Base-by-base conservation (phyloP, 1,140 invertebrate species). In the Pseudobourletiella spinata region DNA sequence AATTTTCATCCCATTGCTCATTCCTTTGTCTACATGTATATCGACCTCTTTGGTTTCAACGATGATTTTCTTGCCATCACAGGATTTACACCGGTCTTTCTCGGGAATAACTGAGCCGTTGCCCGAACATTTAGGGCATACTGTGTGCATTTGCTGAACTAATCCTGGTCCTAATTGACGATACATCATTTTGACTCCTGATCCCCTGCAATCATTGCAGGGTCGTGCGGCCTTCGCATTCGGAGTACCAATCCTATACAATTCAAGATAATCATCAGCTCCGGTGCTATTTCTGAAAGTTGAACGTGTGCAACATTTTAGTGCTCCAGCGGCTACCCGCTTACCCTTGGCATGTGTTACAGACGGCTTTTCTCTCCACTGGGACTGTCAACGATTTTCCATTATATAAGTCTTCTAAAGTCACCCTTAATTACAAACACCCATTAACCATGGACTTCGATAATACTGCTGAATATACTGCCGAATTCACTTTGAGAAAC, bases 361-460 rank as follows among this genome's bases (percentile, higher is more conserved):
- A 97, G 62, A 91, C 84, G 1, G 92, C 84, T 78, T 89, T 89
- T 74, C 91, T 91, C 73, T 84, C 86, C 46, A 95, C 77, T 66
- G 91, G 86, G 56, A 95, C 76, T 73, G 88, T 89, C 22, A 88
- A 80, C 8, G 85, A 85, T 74, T 86, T 85, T 1, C 93, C 94
- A 77, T 90, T 88, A 73, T 95, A 97, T 70, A 97, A 77, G 72
- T 95, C 91, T 76, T 95, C 91, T 59, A 97, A 77, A 2, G 88
- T 80, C 1, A 97, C 89, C 74, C 85, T 84, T n/a, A 61, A 28
- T 71, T 68, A 35, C 8, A 54, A 28, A 50, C 22, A n/a, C n/a
- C n/a, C n/a, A n/a, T n/a, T n/a, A n/a, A n/a, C n/a, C n/a, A n/a
- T n/a, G n/a, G n/a, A n/a, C n/a, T n/a, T n/a, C n/a, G n/a, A n/a